These are phyloP conservation scores for Sphenodon punctatus DNA, from an alignment of 2,797 vertebrate species.

Conservation along the genomic window DNA sequence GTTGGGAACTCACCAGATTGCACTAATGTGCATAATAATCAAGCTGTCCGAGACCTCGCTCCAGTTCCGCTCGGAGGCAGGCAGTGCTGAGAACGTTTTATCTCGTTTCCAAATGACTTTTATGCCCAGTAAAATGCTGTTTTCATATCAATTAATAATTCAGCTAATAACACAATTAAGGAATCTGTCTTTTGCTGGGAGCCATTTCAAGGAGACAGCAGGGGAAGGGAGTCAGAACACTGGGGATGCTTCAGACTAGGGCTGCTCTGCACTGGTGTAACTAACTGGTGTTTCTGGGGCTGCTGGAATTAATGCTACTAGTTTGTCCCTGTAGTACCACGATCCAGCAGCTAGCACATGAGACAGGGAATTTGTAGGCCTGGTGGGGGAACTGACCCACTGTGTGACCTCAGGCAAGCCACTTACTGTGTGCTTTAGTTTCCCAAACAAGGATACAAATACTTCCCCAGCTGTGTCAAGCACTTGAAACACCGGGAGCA, in stretches of 20 bases:
- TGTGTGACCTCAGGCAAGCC: background rate
- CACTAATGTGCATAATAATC: slow-evolving; percentile 65
- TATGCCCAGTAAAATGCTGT: slow-evolving; percentile 74
- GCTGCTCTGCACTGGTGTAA: background rate
- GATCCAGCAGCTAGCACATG: slow-evolving; percentile 27
- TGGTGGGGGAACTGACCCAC: background rate
- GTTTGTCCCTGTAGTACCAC: background rate
- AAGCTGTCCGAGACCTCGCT: slow-evolving; percentile 61
- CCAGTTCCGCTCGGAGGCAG: slow-evolving; percentile 50
- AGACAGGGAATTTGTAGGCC: background rate
- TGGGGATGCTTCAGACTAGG: slow-evolving; percentile 8
- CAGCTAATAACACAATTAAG: slow-evolving; percentile 75
- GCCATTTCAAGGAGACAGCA: slow-evolving; percentile 47
- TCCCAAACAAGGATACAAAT: background rate
- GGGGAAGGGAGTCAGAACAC: slow-evolving; percentile 16
- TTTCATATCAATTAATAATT: slow-evolving; percentile 81
- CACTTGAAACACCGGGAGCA: rapidly evolving
- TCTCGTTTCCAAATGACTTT: slow-evolving; percentile 76
- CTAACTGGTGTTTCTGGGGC: background rate
- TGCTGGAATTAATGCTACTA: slow-evolving; percentile 9
- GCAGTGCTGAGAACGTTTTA: slow-evolving; percentile 59
- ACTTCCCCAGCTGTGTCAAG: background rate
- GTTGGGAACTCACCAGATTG: slow-evolving; percentile 56
- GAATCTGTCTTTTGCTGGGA: slow-evolving; percentile 63
- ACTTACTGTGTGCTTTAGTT: background rate